These are phyloP conservation scores for Danaus plexippus DNA, from an alignment of 1,140 invertebrate genomes.

Conservation along the genomic window DNA sequence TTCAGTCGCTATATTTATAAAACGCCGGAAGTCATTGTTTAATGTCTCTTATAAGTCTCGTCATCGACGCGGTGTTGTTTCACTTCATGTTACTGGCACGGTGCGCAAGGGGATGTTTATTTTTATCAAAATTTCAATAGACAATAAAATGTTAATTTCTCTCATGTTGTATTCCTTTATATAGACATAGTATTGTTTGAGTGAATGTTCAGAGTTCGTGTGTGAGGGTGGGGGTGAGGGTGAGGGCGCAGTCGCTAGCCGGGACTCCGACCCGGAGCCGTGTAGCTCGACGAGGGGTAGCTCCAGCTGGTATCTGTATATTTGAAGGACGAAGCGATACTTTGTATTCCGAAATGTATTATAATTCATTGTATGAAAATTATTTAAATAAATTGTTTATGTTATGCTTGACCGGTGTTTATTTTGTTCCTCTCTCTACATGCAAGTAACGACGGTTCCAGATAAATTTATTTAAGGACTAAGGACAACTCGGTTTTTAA, in stretches of 20 bases:
- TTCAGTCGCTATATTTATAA: too few species aligned
- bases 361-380: slow-evolving; percentile 51
- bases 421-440: too few species aligned
- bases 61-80: too few species aligned
- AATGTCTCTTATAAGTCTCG: too few species aligned
- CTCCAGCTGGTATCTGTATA: slow-evolving; percentile 39
- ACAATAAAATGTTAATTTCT: slow-evolving; percentile 4
- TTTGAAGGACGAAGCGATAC: slow-evolving; percentile 27
- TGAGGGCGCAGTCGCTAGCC: slow-evolving; percentile 2
- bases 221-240: slow-evolving; percentile 1
- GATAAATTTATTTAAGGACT: too few species aligned
- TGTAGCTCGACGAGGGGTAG: background rate
- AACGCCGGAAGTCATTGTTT: too few species aligned
- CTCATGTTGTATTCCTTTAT: too few species aligned
- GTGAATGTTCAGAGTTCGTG: slow-evolving; percentile 11
- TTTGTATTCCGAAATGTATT: slow-evolving; percentile 51
- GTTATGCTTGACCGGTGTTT: slow-evolving; percentile 40
- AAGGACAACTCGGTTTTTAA: too few species aligned
- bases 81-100: background rate
- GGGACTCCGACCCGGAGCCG: too few species aligned
- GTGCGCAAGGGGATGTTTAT: slow-evolving; percentile 7
- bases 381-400: slow-evolving; percentile 68
- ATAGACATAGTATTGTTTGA: background rate
- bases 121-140: slow-evolving; percentile 3
- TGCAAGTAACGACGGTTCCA: too few species aligned